Evolutionary conservation across 1,140 invertebrate species (phyloP), one percentile per base, ranked within the genome.

Genomic region (Nilaparvata lugens): DNA sequence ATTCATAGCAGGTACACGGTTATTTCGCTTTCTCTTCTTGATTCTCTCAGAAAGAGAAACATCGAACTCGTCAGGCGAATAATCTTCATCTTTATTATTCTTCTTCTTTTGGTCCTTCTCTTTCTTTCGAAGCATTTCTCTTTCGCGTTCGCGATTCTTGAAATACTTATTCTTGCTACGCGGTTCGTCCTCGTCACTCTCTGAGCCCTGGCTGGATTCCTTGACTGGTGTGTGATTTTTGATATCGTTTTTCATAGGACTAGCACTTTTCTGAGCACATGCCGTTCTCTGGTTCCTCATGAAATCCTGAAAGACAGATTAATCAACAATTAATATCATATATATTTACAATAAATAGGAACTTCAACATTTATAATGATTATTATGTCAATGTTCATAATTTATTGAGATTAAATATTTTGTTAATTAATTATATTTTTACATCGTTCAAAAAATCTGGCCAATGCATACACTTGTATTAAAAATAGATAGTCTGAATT

Each of bases 281-380:
- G 80, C 78, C 57, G 75, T 76, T 62, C 84, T 67, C 71, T 79
- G 84, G 65, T 79, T 78, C 62, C 83, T 80, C 79, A 85, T 84
- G 19, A 82, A 69, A 69, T 86, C 83, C 54, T 72, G 43, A 6
- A 35, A 54, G 45, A 54, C 55, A 52, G 40, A 45, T 4, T 40
- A 31, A 24, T 7, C 5, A 25, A n/a, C 18, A 25, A 62, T 14
- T 40, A 45, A 13, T 58, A 45, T 9, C 25, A 35, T 28, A 28
- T 28, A 28, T 35, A 35, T 35, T 35, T 35, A 11, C 31, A 35
- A 11, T 35, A 11, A 1, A 35, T 35, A 35, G 7, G 9, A 28
- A 28, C 4, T 4, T 3, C 28, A 28, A 4, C 28, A 9, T n/a
- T n/a, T n/a, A n/a, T n/a, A n/a, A n/a, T n/a, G n/a, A n/a, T n/a